Conservation (phyloP, 1,140 invertebrate genomes). For the Lepidotrigona ventralis region DNA sequence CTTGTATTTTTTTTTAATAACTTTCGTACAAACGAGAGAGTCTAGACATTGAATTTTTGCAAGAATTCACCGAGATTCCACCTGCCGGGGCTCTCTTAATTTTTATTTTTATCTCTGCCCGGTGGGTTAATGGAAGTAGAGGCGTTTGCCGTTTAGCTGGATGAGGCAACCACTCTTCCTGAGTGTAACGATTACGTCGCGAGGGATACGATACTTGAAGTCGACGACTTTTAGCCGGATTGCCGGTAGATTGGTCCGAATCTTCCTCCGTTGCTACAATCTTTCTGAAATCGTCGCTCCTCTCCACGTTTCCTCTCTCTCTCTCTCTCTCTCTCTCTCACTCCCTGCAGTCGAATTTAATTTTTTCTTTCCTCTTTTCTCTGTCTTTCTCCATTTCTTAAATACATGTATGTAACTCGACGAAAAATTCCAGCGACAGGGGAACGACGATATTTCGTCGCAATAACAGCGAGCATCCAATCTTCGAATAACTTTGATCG, state of each 20-base stretch:
- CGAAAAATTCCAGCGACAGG: neutral
- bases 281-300: slow-evolving; percentile 27
- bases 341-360: neutral
- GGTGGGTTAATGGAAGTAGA: slow-evolving; percentile 41
- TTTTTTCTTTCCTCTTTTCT: neutral
- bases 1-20: too few species aligned
- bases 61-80: neutral
- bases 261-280: slow-evolving; percentile 20
- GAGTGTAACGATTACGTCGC: slow-evolving; percentile 52
- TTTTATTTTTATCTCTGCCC: neutral
- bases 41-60: neutral
- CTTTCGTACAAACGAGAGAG: too few species aligned
- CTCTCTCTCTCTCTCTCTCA: neutral
- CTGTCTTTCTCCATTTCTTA: neutral
- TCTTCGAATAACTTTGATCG: slow-evolving; percentile 60
- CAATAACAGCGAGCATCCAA: slow-evolving; percentile 34
- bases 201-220: slow-evolving; percentile 35
- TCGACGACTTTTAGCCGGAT: slow-evolving; percentile 49
- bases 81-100: neutral
- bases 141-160: slow-evolving; percentile 38
- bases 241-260: slow-evolving; percentile 42
- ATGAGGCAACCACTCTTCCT: slow-evolving; percentile 46
- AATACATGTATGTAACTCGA: neutral
- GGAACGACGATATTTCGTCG: neutral
- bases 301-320: neutral